These are phyloP conservation scores for Columba janthina DNA, from an alignment of 2,113 vertebrate genomes.

Conservation along the genomic window DNA sequence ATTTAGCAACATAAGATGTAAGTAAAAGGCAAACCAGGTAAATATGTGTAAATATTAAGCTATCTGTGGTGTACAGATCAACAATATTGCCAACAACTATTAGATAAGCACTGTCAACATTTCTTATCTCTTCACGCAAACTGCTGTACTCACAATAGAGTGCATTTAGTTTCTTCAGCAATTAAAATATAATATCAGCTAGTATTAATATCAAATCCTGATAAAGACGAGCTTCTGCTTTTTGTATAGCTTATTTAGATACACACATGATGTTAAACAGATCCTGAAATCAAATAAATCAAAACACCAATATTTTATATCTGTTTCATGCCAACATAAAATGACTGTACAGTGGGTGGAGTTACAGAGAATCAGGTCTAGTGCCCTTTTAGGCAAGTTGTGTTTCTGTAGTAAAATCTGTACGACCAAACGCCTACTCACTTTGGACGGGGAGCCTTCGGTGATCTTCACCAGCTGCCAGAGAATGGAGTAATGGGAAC, in stretches of 20 bases:
- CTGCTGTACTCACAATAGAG: neutral
- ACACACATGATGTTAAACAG: neutral
- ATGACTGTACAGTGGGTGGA: neutral
- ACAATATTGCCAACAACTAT: neutral
- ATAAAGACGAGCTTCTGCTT: neutral
- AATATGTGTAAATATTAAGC: neutral
- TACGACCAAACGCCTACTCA: constrained; percentile 67
- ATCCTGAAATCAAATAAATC: neutral
- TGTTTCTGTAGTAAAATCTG: neutral
- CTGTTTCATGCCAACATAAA: neutral
- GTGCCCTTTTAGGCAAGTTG: neutral
- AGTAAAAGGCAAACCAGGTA: neutral
- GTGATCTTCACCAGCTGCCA: constrained; percentile 99
- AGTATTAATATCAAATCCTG: neutral
- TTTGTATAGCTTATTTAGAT: neutral
- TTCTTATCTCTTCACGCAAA: neutral
- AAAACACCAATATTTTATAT: neutral
- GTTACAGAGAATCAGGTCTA: neutral
- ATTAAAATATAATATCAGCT: neutral
- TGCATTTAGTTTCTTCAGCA: neutral
- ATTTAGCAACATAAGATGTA: neutral
- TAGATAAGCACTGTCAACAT: neutral
- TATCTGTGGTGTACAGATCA: neutral
- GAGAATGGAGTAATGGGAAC: constrained; percentile 98
- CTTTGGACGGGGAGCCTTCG: constrained; percentile 96